Evolutionary conservation across 2,888 invertebrate species (phyloP).

Genomic region (Polyommatus icarus): DNA sequence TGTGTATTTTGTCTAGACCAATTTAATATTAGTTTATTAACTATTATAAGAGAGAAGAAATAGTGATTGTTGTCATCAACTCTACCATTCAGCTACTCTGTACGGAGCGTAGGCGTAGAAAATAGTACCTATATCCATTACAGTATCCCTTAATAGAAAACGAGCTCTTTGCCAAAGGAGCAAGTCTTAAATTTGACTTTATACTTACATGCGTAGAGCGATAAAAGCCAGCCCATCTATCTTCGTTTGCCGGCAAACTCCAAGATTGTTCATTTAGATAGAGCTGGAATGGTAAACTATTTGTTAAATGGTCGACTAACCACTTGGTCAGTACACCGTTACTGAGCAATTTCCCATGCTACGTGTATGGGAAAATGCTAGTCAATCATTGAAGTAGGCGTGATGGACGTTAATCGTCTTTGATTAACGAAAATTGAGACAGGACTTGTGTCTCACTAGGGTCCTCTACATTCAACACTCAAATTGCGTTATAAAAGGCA

Average conservation of each 20-base stretch:
- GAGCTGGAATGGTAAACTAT: conserved; percentile 6
- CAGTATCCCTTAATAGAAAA: neutral
- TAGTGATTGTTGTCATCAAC: neutral
- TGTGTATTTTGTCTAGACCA: no score
- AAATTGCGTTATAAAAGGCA: no score
- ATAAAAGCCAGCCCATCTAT: conserved; percentile 29
- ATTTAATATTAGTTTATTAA: no score
- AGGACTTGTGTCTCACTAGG: no score
- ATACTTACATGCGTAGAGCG: conserved; percentile 22
- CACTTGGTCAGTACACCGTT: neutral
- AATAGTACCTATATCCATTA: conserved; percentile 10
- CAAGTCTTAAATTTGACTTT: no score
- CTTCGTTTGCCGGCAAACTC: conserved; percentile 29
- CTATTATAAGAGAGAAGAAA: no score
- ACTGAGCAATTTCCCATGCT: neutral
- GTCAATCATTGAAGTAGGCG: neutral
- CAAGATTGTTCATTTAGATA: conserved; percentile 33
- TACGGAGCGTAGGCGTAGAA: neutral
- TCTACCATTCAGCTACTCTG: conserved; percentile 1
- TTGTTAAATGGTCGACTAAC: neutral
- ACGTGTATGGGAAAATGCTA: neutral
- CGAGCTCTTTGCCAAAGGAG: neutral
- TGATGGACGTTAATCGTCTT: neutral
- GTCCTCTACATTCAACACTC: no score
- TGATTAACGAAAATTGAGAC: neutral